Conservation (phyloP, 2,113 vertebrate genomes). For the Turnix velox region DNA sequence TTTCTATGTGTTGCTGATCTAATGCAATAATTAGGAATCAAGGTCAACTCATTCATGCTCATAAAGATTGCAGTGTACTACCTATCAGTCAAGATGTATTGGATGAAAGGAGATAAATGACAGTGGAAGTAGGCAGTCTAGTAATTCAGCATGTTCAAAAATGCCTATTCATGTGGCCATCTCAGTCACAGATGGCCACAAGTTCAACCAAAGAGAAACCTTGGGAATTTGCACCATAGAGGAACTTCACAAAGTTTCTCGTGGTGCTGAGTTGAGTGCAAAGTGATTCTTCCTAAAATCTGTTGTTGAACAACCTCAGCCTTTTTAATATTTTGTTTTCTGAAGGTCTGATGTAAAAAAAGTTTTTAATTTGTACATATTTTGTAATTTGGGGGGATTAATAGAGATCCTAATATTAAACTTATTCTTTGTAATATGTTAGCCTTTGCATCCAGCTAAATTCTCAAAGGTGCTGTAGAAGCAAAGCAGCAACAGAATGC, state of each 20-base stretch:
- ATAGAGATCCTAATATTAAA: not conserved
- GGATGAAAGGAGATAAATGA: not conserved
- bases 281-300: not conserved
- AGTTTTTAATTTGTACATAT: not conserved
- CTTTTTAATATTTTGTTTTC: not conserved
- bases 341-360: not conserved
- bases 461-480: conserved; percentile 3
- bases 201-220: not conserved
- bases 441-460: not conserved
- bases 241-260: not conserved
- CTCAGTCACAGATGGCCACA: not conserved
- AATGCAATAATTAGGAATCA: not conserved
- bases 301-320: not conserved
- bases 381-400: not conserved
- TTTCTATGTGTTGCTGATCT: not conserved
- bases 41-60: not conserved
- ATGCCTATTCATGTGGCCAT: not conserved
- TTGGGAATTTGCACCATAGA: not conserved
- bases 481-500: not conserved
- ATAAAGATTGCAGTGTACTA: not conserved
- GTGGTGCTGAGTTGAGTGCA: not conserved
- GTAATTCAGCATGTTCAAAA: not conserved
- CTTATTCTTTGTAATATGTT: not conserved
- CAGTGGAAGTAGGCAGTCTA: not conserved
- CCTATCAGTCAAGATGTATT: not conserved